Evolutionary conservation across 1,140 invertebrate species (phyloP), one percentile per base, ranked within the genome.

Genomic region (Homalodisca vitripennis): DNA sequence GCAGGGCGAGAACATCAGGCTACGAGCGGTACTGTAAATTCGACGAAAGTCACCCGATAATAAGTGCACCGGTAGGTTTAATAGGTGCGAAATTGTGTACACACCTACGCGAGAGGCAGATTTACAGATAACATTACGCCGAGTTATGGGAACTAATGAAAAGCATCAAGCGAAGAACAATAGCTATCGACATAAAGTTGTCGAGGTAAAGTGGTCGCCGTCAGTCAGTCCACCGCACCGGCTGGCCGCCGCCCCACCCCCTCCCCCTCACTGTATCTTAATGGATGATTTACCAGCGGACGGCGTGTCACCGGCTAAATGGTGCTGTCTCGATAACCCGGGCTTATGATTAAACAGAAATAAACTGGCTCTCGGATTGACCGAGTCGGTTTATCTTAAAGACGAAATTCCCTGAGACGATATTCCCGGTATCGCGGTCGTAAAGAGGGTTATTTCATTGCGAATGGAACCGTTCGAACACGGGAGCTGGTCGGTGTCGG

Each of bases 21-120:
- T n/a, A n/a, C n/a, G n/a, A n/a, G n/a, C n/a, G n/a, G n/a, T n/a
- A n/a, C n/a, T n/a, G n/a, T n/a, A n/a, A n/a, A n/a, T n/a, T n/a
- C n/a, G n/a, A n/a, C n/a, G n/a, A n/a, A n/a, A n/a, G n/a, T n/a
- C n/a, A n/a, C n/a, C n/a, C n/a, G n/a, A n/a, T n/a, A n/a, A n/a
- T n/a, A n/a, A n/a, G n/a, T n/a, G n/a, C n/a, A n/a, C 48, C 22
- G 55, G 55, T 60, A 60, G 55, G 55, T 60, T 60, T 60, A 60
- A 60, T 60, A 60, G 55, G 55, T 60, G 55, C 55, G 55, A 60
- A 60, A 60, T 60, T 60, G 55, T 60, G 55, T 60, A 22, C 55
- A 60, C 55, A 27, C 55, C 55, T 27, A 60, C 55, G 26, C 55
- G n/a, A 29, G 2, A 26, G 22, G 6, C 2, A 22, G 55, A 60